A percentile compares a stretch with the other conserved stretches of the same genome.
phyloP scores from a whole-genome alignment of 2,113 vertebrate species.

The Falco punctatus region DNA sequence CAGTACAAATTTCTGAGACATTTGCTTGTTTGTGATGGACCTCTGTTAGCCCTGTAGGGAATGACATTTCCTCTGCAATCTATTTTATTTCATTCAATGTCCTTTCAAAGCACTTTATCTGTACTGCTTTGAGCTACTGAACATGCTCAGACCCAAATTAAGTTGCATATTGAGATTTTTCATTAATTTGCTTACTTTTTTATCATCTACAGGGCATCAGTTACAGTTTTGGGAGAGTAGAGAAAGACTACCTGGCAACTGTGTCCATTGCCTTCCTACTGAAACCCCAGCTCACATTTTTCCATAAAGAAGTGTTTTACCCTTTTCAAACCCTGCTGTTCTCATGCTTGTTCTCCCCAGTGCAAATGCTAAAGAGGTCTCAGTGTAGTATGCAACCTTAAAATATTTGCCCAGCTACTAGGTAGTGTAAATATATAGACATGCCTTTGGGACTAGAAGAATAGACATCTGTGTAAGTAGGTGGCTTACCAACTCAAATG shows the following conservation, averaged over 20 bases:
- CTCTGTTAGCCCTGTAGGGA: not conserved
- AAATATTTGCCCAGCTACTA: not conserved
- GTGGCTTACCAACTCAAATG: not conserved
- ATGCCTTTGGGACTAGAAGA: not conserved
- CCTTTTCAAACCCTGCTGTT: not conserved
- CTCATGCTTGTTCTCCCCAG: not conserved
- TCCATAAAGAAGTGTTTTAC: not conserved
- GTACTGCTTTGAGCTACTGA: not conserved
- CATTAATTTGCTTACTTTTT: not conserved
- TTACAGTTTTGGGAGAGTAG: not conserved
- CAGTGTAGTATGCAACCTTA: not conserved
- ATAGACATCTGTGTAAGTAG: not conserved
- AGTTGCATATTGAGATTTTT: not conserved
- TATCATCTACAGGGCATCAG: not conserved
- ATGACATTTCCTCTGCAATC: not conserved
- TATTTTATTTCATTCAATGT: not conserved
- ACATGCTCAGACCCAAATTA: not conserved
- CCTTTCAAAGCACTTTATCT: not conserved
- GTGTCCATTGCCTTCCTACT: not conserved
- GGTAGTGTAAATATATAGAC: not conserved
- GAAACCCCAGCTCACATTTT: not conserved
- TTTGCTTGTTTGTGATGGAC: not conserved
- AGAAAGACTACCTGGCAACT: not conserved
- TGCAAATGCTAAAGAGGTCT: not conserved
- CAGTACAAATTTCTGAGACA: not conserved